Conservation (phyloP, 2,113 vertebrate genomes). For the Pristiophorus japonicus region DNA sequence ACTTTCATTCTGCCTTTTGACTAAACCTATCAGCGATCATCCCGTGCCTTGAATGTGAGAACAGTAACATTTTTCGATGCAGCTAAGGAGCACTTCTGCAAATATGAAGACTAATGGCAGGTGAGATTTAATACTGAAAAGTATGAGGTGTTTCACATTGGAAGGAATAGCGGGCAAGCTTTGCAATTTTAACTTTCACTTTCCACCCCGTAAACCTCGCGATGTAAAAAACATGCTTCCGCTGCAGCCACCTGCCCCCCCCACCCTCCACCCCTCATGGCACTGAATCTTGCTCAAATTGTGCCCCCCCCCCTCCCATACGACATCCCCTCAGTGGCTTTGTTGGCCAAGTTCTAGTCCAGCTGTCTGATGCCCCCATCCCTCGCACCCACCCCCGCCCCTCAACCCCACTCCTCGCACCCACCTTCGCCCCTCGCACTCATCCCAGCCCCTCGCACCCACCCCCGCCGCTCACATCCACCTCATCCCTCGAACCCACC, state of each 20-base stretch:
- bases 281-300: not conserved
- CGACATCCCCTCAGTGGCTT: not conserved
- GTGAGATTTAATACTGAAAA: not conserved
- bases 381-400: not conserved
- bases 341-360: not conserved
- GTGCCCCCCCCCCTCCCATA: not conserved
- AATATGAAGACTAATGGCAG: not conserved
- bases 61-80: not conserved
- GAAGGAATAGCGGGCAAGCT: not conserved
- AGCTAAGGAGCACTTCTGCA: not conserved
- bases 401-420: not conserved
- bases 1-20: not conserved
- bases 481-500: too few species aligned
- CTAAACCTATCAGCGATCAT: not conserved
- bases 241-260: not conserved
- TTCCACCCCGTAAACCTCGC: not conserved
- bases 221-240: not conserved
- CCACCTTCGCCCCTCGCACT: not conserved
- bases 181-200: not conserved
- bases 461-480: too few species aligned
- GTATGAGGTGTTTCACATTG: not conserved
- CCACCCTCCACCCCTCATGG: not conserved
- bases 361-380: not conserved
- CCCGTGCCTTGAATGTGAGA: not conserved
- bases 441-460: not conserved